Percentiles rank a stretch among this genome's conserved stretches.
phyloP scores from a whole-genome alignment of 2,113 vertebrate species.

The Cryptotis parvus region DNA sequence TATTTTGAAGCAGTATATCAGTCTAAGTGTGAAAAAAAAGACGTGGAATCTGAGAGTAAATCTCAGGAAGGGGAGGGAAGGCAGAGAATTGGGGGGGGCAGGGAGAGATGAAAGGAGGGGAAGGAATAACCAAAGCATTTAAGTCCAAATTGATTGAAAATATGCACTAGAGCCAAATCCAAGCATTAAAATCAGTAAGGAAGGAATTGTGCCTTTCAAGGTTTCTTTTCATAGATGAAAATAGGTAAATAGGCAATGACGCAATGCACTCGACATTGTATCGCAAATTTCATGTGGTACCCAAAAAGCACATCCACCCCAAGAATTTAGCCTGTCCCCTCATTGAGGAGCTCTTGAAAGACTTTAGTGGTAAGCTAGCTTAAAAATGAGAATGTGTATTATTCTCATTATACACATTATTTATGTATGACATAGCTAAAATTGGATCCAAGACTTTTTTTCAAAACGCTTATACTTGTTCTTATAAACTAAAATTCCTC shows the following conservation, averaged over 20 bases:
- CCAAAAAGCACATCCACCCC: not conserved
- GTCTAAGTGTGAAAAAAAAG: not conserved
- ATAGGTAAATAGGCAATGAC: not conserved
- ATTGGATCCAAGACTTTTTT: conserved; percentile 7
- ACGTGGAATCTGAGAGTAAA: not conserved
- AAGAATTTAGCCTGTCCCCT: not conserved
- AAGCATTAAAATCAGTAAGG: conserved; percentile 1
- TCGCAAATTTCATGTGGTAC: not conserved
- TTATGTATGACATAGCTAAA: not conserved
- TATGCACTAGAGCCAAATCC: not conserved
- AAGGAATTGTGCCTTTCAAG: not conserved
- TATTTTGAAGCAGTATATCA: too few species aligned
- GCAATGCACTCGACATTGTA: not conserved
- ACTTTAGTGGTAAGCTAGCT: not conserved
- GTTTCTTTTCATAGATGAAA: not conserved
- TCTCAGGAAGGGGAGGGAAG: not conserved
- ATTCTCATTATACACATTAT: too few species aligned
- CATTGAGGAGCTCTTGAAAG: not conserved
- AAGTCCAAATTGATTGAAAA: conserved; percentile 5
- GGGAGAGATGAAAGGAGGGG: too few species aligned
- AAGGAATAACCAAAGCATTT: not conserved
- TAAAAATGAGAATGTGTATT: not conserved
- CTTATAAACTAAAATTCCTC: not conserved
- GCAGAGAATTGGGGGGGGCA: too few species aligned
- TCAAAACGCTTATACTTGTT: not conserved